Evolutionary conservation across 2,888 invertebrate genomes (phyloP), one percentile per base, ranked within the genome.

Genomic region (Apeira syringaria): DNA sequence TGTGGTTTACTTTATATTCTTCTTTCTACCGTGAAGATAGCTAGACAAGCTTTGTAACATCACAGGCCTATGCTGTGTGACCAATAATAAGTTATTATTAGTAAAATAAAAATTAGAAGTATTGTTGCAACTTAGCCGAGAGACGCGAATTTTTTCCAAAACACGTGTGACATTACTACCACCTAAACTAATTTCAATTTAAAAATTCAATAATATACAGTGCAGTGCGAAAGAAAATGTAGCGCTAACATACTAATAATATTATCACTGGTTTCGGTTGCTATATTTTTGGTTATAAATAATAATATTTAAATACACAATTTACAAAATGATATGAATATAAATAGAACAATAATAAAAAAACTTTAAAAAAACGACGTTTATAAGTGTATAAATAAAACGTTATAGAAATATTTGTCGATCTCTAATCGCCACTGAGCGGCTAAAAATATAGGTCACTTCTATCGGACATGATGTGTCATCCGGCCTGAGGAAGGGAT

Each of bases 121-220:
- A n/a, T n/a, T n/a, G n/a, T n/a, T n/a, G 8, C 15, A 40, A 22
- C 40, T 22, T n/a, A 12, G 25, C 9, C 3, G 15, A 26, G 7
- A n/a, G 29, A 11, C 13, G 6, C 8, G 9, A 7, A 15, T 31
- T 15, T 7, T 18, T 35, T 4, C 9, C 11, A 64, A 58, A 61
- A 63, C 56, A n/a, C n/a, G n/a, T 61, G 74, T 74, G 71, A 72
- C 77, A 83, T 80, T 10, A 18, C 17, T 17, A 20, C 67, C 61
- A 65, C 61, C 80, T 83, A 83, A 68, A 76, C 67, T 71, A 72
- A 73, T 66, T 64, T 62, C 55, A 58, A n/a, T 61, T 68, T 10
- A 10, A 6, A 28, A 70, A 67, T 59, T 58, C 61, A 59, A 65
- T 68, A 61, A 86, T 84, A 46, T 81, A 82, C 81, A 40, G 24